These are phyloP conservation scores for Teleogryllus oceanicus DNA, from an alignment of 2,888 invertebrate genomes.

Conservation along the genomic window DNA sequence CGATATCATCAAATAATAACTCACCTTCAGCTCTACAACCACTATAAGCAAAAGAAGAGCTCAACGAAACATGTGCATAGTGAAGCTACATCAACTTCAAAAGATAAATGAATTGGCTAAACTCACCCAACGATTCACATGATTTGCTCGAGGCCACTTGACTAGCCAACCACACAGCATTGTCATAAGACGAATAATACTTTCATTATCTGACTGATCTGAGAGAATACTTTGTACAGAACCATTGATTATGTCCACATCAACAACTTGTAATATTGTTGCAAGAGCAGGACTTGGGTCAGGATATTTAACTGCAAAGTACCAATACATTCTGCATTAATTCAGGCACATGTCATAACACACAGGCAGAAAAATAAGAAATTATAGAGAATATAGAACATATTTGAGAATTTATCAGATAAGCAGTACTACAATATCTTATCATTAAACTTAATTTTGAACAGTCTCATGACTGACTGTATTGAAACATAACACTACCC, in stretches of 20 bases:
- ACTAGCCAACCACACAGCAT: constrained; percentile 67
- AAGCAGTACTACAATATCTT: too few relatives aligned
- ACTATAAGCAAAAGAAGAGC: too few relatives aligned
- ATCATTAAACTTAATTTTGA: too few relatives aligned
- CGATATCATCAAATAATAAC: too few relatives aligned
- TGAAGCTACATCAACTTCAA: constrained; percentile 37
- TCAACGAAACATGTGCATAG: too few relatives aligned
- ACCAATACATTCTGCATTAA: not conserved
- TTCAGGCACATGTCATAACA: too few relatives aligned
- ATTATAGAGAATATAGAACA: too few relatives aligned
- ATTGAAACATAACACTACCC: too few relatives aligned
- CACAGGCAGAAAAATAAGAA: too few relatives aligned
- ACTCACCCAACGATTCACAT: constrained; percentile 63
- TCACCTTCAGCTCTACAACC: too few relatives aligned
- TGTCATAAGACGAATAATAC: constrained; percentile 59
- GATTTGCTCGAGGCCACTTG: constrained; percentile 60
- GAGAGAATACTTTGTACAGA: constrained; percentile 48
- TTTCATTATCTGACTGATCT: constrained; percentile 45
- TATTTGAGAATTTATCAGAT: too few relatives aligned
- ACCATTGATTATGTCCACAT: constrained; percentile 44
- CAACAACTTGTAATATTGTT: constrained; percentile 57
- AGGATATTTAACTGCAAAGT: constrained; percentile 18
- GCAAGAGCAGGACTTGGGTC: constrained; percentile 59
- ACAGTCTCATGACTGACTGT: too few relatives aligned
- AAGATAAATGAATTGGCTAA: constrained; percentile 62